Evolutionary conservation across 2,888 invertebrate species (phyloP).

Genomic region (Thymelicus sylvestris): DNA sequence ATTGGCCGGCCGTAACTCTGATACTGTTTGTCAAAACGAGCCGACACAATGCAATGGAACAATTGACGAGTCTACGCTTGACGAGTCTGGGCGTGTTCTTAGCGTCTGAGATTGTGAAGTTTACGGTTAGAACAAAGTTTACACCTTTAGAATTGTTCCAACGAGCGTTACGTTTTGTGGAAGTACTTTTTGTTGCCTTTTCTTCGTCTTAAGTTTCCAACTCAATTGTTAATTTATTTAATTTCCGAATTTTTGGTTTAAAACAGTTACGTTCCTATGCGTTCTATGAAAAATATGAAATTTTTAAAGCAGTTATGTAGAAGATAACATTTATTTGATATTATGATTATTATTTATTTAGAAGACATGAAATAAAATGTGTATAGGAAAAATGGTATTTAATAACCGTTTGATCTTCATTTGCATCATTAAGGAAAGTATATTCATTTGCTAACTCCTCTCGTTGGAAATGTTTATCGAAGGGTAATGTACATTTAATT

Average conservation of each 20-base stretch:
- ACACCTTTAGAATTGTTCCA: constrained; percentile 5
- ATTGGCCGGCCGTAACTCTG: constrained; percentile 40
- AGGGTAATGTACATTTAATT: no score
- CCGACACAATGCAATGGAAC: constrained; percentile 60
- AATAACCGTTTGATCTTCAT: not conserved
- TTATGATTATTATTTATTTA: no score
- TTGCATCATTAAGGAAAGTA: not conserved
- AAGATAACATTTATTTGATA: no score
- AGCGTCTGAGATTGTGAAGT: constrained; percentile 8
- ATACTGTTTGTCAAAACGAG: constrained; percentile 66
- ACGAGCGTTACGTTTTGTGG: constrained; percentile 1
- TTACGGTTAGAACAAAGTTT: constrained; percentile 11
- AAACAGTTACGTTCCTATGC: no score
- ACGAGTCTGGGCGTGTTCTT: not conserved
- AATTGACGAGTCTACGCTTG: constrained; percentile 38
- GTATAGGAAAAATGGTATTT: not conserved
- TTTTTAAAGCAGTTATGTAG: no score
- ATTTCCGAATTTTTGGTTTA: no score
- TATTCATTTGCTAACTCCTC: not conserved
- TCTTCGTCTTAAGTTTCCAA: no score
- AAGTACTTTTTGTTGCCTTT: not conserved
- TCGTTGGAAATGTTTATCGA: not conserved
- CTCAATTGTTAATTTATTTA: no score
- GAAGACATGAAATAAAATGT: not conserved
- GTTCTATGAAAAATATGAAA: no score